Conservation (phyloP, 2,113 vertebrate species). For the Eurystomus gularis region DNA sequence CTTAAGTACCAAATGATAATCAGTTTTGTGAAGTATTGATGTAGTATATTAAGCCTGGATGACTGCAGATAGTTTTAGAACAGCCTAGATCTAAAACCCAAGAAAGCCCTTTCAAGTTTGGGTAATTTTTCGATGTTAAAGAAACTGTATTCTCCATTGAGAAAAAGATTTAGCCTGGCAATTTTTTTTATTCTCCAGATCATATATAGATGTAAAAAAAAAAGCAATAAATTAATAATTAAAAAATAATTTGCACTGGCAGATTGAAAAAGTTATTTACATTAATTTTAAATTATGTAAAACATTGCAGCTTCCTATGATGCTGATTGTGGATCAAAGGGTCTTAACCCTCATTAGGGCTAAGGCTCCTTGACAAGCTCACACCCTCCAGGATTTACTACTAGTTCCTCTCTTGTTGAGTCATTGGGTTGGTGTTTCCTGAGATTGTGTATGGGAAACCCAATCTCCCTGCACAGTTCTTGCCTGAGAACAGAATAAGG, state of each 20-base stretch:
- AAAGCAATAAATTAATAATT: not conserved
- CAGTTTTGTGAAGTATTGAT: conserved; percentile 38
- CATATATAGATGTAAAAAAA: not conserved
- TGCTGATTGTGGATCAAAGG: not conserved
- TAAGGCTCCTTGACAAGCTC: not conserved
- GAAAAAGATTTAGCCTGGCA: not conserved
- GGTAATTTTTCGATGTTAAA: not conserved
- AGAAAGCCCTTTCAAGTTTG: not conserved
- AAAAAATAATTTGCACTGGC: not conserved
- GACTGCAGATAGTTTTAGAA: not conserved
- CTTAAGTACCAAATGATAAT: conserved; percentile 33
- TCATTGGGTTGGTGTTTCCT: not conserved
- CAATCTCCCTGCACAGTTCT: not conserved
- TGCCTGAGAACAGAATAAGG: not conserved
- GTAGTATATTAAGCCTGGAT: conserved; percentile 1
- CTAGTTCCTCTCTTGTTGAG: not conserved
- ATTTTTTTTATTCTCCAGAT: not conserved
- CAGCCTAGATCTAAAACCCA: not conserved
- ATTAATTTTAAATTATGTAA: not conserved
- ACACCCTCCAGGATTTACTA: not conserved
- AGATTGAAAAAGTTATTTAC: not conserved
- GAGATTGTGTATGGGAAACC: not conserved
- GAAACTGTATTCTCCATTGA: not conserved
- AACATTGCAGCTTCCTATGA: not conserved
- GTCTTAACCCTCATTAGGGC: not conserved